phyloP scores from a whole-genome alignment of 2,797 vertebrate species.

The Pelobates cultripes region DNA sequence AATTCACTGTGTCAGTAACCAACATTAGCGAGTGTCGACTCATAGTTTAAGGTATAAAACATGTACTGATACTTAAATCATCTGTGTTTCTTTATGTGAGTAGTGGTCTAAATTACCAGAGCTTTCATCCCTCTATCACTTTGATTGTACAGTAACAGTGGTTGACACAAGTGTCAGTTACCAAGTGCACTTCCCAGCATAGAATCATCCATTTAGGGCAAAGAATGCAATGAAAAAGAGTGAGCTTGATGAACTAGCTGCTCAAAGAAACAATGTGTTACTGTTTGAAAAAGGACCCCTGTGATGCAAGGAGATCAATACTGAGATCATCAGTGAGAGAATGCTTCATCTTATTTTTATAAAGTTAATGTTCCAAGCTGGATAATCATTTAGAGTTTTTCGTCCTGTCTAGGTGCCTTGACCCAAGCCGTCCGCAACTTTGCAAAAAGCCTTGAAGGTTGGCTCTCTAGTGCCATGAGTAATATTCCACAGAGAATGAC shows the following conservation, averaged over 20 bases:
- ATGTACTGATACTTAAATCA: background rate
- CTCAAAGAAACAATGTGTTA: no score
- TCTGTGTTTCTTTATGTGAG: background rate
- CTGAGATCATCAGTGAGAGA: no score
- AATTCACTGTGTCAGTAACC: background rate
- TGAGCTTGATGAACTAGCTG: no score
- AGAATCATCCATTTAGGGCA: no score
- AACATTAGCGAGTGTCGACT: background rate
- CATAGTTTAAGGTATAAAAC: background rate
- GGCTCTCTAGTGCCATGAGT: constrained; percentile 84
- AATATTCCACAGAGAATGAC: constrained; percentile 86
- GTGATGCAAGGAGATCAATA: no score
- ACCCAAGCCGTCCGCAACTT: constrained; percentile 88
- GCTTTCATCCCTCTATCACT: background rate
- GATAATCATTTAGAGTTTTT: background rate
- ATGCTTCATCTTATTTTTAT: no score
- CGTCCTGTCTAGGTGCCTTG: constrained; percentile 78
- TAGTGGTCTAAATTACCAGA: background rate
- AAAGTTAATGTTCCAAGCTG: no score
- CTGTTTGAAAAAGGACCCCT: no score
- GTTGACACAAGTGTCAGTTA: no score
- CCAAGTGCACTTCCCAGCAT: no score
- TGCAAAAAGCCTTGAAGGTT: constrained; percentile 87
- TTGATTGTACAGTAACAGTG: background rate
- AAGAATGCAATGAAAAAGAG: no score